Conservation (phyloP, 1,140 invertebrate genomes). For the Chrysopa pallens region DNA sequence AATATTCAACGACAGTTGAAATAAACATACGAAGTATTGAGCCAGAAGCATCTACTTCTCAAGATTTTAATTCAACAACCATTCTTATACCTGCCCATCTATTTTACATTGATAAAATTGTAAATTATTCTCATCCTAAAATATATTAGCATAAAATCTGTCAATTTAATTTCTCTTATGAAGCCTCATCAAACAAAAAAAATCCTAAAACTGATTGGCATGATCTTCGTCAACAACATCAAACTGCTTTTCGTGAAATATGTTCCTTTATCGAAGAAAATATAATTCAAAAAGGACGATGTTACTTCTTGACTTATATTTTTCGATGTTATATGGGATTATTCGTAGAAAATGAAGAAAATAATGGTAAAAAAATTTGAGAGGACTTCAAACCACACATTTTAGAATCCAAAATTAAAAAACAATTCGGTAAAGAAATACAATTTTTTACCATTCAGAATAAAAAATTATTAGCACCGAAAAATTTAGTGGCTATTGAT, state of each 20-base stretch:
- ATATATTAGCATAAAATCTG: slow-evolving; percentile 6
- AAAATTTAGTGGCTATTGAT: too few relatives aligned
- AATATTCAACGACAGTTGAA: not conserved
- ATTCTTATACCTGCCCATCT: too few relatives aligned
- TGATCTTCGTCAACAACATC: slow-evolving; percentile 8
- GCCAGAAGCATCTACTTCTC: too few relatives aligned
- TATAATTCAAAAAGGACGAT: slow-evolving; percentile 8
- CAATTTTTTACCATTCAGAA: not conserved
- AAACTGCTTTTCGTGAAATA: slow-evolving; percentile 11
- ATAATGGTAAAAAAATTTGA: too few relatives aligned
- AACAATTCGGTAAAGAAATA: slow-evolving; percentile 6
- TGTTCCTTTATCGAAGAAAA: slow-evolving; percentile 9
- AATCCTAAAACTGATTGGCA: slow-evolving; percentile 7
- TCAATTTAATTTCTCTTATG: slow-evolving; percentile 5
- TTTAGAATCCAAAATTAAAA: slow-evolving; percentile 10
- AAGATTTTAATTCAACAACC: too few relatives aligned
- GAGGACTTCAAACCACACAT: slow-evolving; percentile 5
- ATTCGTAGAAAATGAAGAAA: not conserved
- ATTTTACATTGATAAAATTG: slow-evolving; percentile 7
- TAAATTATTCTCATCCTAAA: slow-evolving; percentile 2
- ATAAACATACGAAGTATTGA: too few relatives aligned
- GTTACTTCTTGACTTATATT: slow-evolving; percentile 10
- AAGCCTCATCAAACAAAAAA: slow-evolving; percentile 6
- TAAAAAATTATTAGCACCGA: too few relatives aligned
- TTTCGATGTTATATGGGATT: slow-evolving; percentile 8